Conservation (phyloP, 2,113 vertebrate genomes). For the Nothoprocta pentlandii region DNA sequence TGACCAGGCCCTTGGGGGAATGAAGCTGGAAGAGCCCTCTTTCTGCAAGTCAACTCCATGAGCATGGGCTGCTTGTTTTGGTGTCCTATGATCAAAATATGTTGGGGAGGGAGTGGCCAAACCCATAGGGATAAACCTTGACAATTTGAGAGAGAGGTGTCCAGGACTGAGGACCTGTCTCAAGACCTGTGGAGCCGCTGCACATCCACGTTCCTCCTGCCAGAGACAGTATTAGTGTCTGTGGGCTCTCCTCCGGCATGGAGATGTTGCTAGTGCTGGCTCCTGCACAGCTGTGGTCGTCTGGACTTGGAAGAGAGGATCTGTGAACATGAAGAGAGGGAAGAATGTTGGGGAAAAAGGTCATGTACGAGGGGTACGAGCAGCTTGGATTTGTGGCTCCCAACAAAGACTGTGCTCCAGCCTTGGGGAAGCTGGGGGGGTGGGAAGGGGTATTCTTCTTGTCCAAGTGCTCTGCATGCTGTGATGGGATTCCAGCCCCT, state of each 20-base stretch:
- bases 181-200: accelerated
- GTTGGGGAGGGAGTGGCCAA: neutral
- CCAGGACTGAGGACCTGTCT: neutral
- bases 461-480: accelerated
- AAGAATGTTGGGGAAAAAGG: accelerated
- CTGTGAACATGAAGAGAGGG: neutral
- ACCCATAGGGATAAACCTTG: neutral
- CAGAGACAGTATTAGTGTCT: neutral
- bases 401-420: neutral
- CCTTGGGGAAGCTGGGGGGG: no score
- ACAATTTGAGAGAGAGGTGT: neutral
- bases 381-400: accelerated
- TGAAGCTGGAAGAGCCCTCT: neutral
- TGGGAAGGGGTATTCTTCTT: neutral
- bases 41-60: accelerated
- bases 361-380: neutral
- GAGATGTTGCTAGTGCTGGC: neutral
- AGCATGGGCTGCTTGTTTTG: accelerated
- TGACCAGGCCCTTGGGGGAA: neutral
- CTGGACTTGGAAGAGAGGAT: neutral
- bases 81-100: neutral
- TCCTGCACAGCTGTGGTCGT: neutral
- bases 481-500: neutral
- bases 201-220: neutral
- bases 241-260: neutral